Percentiles rank a stretch among this genome's conserved stretches.
phyloP scores from a whole-genome alignment of 1,140 invertebrate species.

The Popillia japonica region DNA sequence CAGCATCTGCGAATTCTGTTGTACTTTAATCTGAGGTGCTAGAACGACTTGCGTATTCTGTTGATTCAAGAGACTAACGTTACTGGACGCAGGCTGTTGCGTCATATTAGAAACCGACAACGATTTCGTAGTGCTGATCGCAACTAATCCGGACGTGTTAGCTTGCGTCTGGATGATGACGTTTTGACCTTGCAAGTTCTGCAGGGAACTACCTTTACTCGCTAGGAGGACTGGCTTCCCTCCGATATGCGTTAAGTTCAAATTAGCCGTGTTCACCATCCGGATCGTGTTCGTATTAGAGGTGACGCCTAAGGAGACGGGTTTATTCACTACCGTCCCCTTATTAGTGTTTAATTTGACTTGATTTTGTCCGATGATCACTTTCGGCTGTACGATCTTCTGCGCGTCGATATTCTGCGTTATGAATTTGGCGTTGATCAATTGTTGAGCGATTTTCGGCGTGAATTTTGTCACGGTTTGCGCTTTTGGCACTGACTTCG shows the following conservation, averaged over 20 bases:
- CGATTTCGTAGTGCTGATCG: slow-evolving; percentile 58
- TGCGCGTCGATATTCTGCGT: slow-evolving; percentile 53
- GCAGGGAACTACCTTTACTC: slow-evolving; percentile 63
- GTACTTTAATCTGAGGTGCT: slow-evolving; percentile 46
- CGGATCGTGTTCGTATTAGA: slow-evolving; percentile 58
- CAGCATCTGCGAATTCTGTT: slow-evolving; percentile 50
- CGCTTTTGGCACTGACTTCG: slow-evolving; percentile 46
- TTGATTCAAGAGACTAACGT: slow-evolving; percentile 54
- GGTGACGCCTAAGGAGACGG: slow-evolving; percentile 45
- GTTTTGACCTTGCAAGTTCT: slow-evolving; percentile 59
- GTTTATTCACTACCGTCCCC: slow-evolving; percentile 46
- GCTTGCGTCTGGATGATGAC: slow-evolving; percentile 56
- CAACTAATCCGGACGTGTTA: slow-evolving; percentile 40
- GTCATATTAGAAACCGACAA: slow-evolving; percentile 40
- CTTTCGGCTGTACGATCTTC: slow-evolving; percentile 56
- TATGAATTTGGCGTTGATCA: slow-evolving; percentile 60
- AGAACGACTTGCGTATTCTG: slow-evolving; percentile 49
- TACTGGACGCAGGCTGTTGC: slow-evolving; percentile 43
- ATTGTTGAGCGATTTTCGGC: slow-evolving; percentile 55
- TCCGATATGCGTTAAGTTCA: slow-evolving; percentile 66
- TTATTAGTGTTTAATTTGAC: slow-evolving; percentile 49
- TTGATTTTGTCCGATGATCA: slow-evolving; percentile 54
- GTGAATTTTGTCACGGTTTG: slow-evolving; percentile 49
- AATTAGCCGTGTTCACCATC: slow-evolving; percentile 65
- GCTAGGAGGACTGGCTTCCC: slow-evolving; percentile 73